Conservation (phyloP, 2,113 vertebrate species). For the Ia io region DNA sequence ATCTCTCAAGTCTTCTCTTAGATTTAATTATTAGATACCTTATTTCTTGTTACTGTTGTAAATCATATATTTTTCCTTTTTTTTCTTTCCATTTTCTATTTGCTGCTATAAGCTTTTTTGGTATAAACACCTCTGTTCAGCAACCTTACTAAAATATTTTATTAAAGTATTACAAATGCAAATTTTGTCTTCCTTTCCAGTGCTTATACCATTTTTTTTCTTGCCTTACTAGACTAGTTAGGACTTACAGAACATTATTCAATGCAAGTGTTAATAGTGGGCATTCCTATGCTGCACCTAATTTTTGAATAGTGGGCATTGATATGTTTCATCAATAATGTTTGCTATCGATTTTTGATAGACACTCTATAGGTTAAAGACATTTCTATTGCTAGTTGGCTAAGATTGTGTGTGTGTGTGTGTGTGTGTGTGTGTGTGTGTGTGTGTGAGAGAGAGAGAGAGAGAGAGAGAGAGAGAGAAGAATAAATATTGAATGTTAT, state of each 20-base stretch:
- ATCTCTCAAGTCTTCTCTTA: conserved; percentile 13
- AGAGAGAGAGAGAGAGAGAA: not conserved
- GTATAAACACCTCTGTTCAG: not conserved
- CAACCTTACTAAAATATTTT: not conserved
- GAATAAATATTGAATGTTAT: not conserved
- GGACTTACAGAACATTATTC: not conserved
- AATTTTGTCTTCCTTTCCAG: not conserved
- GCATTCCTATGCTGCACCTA: not conserved
- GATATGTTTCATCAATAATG: conserved; percentile 2
- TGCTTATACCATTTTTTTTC: not conserved
- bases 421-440: not conserved
- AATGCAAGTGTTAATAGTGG: not conserved
- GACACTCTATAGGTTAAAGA: not conserved
- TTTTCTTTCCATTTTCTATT: conserved; percentile 33
- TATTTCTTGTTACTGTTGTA: conserved; percentile 32
- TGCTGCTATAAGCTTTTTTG: not conserved
- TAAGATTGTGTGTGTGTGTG: not conserved
- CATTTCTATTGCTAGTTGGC: not conserved
- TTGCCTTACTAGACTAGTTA: not conserved
- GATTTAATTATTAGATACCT: not conserved
- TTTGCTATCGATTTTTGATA: not conserved
- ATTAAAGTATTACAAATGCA: not conserved
- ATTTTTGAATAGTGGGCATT: conserved; percentile 10
- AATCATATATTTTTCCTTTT: not conserved
- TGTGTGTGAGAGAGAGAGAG: not conserved